These are phyloP conservation scores for Eumeta japonica DNA, from an alignment of 1,140 invertebrate species.

Conservation along the genomic window DNA sequence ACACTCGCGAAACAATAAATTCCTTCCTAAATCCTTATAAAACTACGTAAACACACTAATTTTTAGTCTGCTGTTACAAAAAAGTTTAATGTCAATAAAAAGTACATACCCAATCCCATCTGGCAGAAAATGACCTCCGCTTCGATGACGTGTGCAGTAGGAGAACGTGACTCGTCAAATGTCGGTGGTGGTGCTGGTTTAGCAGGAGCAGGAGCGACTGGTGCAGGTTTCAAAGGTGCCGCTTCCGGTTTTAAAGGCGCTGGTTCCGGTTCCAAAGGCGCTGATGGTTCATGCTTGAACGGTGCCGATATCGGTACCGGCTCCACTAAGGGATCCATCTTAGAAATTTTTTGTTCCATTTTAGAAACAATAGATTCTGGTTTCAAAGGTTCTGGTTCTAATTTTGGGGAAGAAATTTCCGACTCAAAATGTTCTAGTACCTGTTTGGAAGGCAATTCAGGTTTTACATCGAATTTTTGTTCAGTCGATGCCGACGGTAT, in stretches of 20 bases:
- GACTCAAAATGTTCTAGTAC: no score
- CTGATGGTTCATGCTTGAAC: constrained; percentile 10
- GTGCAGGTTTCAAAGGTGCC: constrained; percentile 4
- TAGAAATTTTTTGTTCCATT: no score
- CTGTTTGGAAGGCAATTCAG: no score
- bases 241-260: constrained; percentile 13
- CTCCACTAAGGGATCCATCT: constrained; percentile 29
- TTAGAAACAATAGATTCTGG: constrained; percentile 20
- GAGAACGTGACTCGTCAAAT: constrained; percentile 11
- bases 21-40: no score
- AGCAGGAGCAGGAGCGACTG: no score
- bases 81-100: no score
- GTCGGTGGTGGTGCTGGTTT: neutral
- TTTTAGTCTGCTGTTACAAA: no score
- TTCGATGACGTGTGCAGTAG: constrained; percentile 58
- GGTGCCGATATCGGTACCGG: constrained; percentile 25
- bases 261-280: constrained; percentile 10
- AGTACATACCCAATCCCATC: constrained; percentile 68
- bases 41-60: no score
- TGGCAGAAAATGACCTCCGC: constrained; percentile 67
- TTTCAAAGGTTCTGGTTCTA: neutral
- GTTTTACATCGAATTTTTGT: no score
- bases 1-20: no score
- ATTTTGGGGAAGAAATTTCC: neutral
- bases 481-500: neutral